Base-by-base conservation (phyloP, 2,888 invertebrate species). In the Eupithecia pulchellata region DNA sequence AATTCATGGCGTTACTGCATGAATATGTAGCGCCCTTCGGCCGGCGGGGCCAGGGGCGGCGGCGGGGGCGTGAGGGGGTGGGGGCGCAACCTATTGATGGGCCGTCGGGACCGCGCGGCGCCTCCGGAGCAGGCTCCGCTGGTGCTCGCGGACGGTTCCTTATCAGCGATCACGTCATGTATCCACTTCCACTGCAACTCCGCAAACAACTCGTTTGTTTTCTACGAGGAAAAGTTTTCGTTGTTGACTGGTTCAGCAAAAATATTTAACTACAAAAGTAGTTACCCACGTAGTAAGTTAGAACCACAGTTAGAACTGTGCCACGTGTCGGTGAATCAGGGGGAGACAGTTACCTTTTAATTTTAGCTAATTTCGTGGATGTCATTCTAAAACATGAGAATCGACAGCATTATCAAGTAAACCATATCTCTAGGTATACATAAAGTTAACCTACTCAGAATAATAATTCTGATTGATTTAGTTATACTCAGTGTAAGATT, bases 1-100 rank as follows among this genome's bases (percentile, higher is more conserved):
- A 47, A 68, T 72, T 65, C 65, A 72, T 72, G 25, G n/a, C 29
- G 65, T 36, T 39, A 61, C 71, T 39, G 66, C 64, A 60, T 67
- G 47, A 67, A 71, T 71, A 71, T 71, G 71, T 64, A 60, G 52
- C 29, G 64, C 64, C 36, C 67, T 20, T 52, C 47, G 1, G 1
- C 11, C 9, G 32, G 58, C n/a, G 17, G 47, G 47, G 20, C 9
- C 9, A 2, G 58, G 25, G 25, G 61, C 61, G n/a, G 64, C n/a
- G 25, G 42, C 47, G 20, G 30, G 30, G 47, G 62, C n/a, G 25
- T 27, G 30, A 20, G 42, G 29, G 14, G 39, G 64, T n/a, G 64
- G n/a, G 13, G 64, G n/a, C 5, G 20, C 47, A 0, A n/a, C n/a
- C 8, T n/a, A 36, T 36, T 4, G 36, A 42, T 42, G 39, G 39